Base-by-base conservation (phyloP, 1,140 invertebrate genomes). In the Drosophila ananassae region DNA sequence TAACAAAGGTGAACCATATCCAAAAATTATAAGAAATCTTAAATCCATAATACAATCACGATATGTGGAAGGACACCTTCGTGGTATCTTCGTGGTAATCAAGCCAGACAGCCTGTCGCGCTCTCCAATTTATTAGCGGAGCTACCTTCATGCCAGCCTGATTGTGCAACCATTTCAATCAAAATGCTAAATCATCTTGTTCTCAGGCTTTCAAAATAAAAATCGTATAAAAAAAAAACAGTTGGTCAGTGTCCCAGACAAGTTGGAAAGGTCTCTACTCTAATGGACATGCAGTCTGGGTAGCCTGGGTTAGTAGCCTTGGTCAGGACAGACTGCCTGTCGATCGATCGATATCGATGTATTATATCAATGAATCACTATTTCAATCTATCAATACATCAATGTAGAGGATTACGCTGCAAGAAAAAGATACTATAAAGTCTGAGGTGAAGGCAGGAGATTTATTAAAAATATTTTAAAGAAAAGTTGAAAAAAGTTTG, bases 211-310 rank as follows among this genome's bases (percentile, higher is more conserved):
- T 50, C 50, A 37, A 72, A 52, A 17, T 46, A 52, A 30, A 17
- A 17, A 44, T n/a, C 7, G 17, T 44, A 21, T 22, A 37, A 13
- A 55, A 30, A 55, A 30, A 28, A 73, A 48, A 28, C 69, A 73
- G 66, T 73, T 73, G 66, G 34, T 54, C 67, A 61, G 39, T 73
- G 69, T 73, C 67, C 56, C 69, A 73, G 69, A 73, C 69, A 54
- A 54, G 56, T 53, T 73, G 41, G 51, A 71, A 69, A 54, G 66
- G 69, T 39, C 44, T 53, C 48, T 37, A 10, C 50, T 71, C 55
- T 71, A 71, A 73, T 71, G 69, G 69, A 73, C 66, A 55, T 3
- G 21, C 63, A 51, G 63, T 44, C 59, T 58, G 62, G 46, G 17
- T 8, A 6, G 7, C 21, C 39, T 3, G 39, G 39, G 12, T 7